Percentiles rank a stretch among this genome's conserved stretches.
phyloP scores from a whole-genome alignment of 2,113 vertebrate genomes.

The Orcinus orca region DNA sequence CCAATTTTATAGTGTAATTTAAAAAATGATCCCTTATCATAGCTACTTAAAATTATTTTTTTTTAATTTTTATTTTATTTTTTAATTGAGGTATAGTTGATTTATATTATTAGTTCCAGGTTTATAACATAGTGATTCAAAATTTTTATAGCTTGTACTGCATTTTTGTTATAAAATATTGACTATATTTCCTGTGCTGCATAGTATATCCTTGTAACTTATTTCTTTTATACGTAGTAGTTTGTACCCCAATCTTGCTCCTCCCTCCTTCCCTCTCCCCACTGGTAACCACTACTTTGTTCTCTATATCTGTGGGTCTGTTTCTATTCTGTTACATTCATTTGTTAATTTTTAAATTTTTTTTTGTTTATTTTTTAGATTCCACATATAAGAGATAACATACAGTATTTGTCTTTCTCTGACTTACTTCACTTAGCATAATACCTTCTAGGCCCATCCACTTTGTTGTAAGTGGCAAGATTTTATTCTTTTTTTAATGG shows the following conservation, averaged over 20 bases:
- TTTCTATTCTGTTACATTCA: neutral
- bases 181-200: neutral
- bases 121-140: neutral
- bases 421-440: neutral
- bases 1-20: neutral
- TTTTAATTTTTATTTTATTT: neutral
- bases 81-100: neutral
- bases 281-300: neutral
- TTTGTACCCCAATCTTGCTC: neutral
- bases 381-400: neutral
- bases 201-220: neutral
- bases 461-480: neutral
- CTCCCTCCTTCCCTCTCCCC: neutral
- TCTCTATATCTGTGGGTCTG: neutral
- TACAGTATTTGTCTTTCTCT: neutral
- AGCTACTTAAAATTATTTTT: neutral
- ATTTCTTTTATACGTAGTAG: neutral
- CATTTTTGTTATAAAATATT: neutral
- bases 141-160: neutral
- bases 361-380: neutral
- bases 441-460: neutral
- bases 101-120: neutral
- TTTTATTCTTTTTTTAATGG: neutral
- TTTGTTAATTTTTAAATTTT: neutral
- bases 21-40: neutral